Percentiles rank a stretch among this genome's conserved stretches.
phyloP scores from a whole-genome alignment of 2,113 vertebrate genomes.

The Chiloscyllium plagiosum region DNA sequence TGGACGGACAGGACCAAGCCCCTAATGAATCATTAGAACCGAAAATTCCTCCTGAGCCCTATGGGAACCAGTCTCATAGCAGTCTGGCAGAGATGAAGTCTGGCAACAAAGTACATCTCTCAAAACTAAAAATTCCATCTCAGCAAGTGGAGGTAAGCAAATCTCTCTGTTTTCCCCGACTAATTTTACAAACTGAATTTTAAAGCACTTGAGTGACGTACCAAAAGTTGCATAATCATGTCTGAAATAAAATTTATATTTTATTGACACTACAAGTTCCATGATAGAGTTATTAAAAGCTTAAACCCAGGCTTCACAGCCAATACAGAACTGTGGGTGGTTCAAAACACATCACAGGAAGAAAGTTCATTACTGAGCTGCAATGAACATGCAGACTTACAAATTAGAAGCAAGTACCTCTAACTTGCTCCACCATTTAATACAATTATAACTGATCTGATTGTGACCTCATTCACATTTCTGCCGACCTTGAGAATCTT shows the following conservation, averaged over 20 bases:
- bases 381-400: not conserved
- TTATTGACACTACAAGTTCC: not conserved
- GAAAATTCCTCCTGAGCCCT: slow-evolving; percentile 80
- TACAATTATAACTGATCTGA: no score
- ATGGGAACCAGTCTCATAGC: slow-evolving; percentile 74
- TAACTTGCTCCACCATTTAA: no score
- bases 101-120: slow-evolving; percentile 83
- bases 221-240: not conserved
- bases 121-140: slow-evolving; percentile 95
- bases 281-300: not conserved
- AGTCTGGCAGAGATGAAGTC: slow-evolving; percentile 82
- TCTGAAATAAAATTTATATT: not conserved
- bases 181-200: not conserved
- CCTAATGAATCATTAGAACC: slow-evolving; percentile 77
- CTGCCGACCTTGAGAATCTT: no score
- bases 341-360: not conserved
- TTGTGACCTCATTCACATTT: no score
- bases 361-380: not conserved
- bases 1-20: slow-evolving; percentile 76
- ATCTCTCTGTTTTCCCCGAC: not conserved
- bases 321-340: not conserved
- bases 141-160: slow-evolving; percentile 80
- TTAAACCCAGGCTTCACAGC: not conserved
- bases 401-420: no score
- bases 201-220: not conserved